Percentiles rank a stretch among this genome's conserved stretches.
Conservation (phyloP, 2,888 invertebrate genomes). For the Tinea trinotella region DNA sequence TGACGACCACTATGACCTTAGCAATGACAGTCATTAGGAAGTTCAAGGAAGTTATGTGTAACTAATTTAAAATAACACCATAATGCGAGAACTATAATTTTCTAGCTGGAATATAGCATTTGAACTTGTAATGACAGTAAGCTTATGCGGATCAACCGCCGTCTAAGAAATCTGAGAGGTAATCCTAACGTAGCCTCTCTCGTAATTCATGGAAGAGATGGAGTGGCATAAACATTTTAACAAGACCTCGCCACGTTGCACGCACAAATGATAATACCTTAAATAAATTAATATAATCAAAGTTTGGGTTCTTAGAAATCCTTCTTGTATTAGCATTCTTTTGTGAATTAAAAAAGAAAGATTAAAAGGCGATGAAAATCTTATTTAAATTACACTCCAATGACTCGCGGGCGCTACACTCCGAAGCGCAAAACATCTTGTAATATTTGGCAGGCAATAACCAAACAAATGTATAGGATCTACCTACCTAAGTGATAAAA, state of each 20-base stretch:
- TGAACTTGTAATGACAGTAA: too few species aligned
- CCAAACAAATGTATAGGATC: conserved; percentile 34
- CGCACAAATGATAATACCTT: neutral
- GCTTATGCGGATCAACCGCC: too few species aligned
- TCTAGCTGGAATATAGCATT: neutral
- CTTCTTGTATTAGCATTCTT: conserved; percentile 31
- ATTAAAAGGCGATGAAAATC: conserved; percentile 30
- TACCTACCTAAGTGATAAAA: too few species aligned
- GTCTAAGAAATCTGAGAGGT: too few species aligned
- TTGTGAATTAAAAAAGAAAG: conserved; percentile 37
- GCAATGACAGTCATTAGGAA: conserved; percentile 8
- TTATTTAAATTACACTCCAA: conserved; percentile 45
- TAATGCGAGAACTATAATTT: neutral
- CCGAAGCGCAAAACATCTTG: conserved; percentile 45
- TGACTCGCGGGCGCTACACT: too few species aligned
- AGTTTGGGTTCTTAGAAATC: conserved; percentile 33
- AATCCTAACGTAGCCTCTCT: neutral
- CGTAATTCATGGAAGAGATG: neutral
- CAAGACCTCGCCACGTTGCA: neutral
- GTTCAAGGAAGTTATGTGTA: neutral
- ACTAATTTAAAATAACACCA: neutral
- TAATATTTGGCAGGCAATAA: conserved; percentile 49
- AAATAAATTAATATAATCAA: conserved; percentile 16
- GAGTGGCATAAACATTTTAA: neutral
- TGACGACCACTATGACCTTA: conserved; percentile 3